phyloP scores from a whole-genome alignment of 2,888 invertebrate genomes.

The Acanthosoma haemorrhoidale region DNA sequence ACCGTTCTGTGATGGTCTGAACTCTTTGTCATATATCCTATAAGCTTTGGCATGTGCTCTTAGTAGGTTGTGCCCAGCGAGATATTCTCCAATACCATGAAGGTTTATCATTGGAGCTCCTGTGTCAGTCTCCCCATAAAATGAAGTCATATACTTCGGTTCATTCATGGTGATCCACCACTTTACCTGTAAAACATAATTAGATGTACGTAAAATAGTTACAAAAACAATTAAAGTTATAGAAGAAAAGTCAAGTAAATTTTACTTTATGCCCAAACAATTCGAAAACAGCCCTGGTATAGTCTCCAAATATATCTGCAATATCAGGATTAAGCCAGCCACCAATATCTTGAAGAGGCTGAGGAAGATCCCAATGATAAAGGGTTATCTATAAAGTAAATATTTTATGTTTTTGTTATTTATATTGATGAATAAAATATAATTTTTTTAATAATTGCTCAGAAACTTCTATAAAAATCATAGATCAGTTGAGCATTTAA shows the following conservation, averaged over 20 bases:
- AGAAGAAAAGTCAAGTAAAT: too few species aligned
- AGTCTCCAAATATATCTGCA: constrained; percentile 60
- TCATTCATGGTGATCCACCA: constrained; percentile 67
- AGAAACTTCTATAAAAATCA: too few species aligned
- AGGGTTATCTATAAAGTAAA: constrained; percentile 42
- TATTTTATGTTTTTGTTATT: too few species aligned
- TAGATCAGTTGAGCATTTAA: too few species aligned
- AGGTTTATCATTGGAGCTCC: constrained; percentile 44
- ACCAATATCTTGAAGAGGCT: constrained; percentile 52
- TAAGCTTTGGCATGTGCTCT: constrained; percentile 62
- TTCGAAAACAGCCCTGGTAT: constrained; percentile 53
- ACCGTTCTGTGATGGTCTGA: constrained; percentile 53
- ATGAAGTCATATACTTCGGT: constrained; percentile 45
- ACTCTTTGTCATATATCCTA: constrained; percentile 56
- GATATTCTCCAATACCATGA: constrained; percentile 57
- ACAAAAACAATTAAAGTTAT: not conserved
- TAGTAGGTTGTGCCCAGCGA: constrained; percentile 58
- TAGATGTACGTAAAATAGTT: not conserved
- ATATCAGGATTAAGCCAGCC: constrained; percentile 64
- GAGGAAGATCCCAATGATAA: constrained; percentile 64
- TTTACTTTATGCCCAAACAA: constrained; percentile 51
- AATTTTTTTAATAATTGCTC: too few species aligned
- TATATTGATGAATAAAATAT: too few species aligned
- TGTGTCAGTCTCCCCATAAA: constrained; percentile 39
- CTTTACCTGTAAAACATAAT: constrained; percentile 44